Percentiles rank a stretch among this genome's conserved stretches.
phyloP scores from a whole-genome alignment of 2,797 vertebrate species.

The Molossus molossus region DNA sequence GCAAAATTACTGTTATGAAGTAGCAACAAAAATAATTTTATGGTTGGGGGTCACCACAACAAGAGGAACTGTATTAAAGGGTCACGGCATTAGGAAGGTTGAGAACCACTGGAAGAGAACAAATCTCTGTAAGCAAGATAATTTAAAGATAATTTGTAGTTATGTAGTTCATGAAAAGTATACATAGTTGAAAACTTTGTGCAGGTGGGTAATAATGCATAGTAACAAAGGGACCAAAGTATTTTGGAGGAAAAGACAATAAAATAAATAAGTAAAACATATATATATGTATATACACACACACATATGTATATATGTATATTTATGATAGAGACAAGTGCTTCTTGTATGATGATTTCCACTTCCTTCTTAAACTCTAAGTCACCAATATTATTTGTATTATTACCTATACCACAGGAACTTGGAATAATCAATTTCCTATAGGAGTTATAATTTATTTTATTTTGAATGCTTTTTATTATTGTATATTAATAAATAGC shows the following conservation, averaged over 20 bases:
- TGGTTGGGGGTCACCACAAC: no score
- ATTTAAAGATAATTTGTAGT: background rate
- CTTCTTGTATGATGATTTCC: background rate
- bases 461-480: background rate
- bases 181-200: background rate
- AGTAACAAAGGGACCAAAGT: background rate
- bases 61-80: no score
- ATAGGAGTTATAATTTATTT: background rate
- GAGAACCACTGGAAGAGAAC: no score
- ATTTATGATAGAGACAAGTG: background rate
- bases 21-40: no score
- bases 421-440: background rate
- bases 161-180: constrained; percentile 31
- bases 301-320: no score
- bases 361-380: background rate
- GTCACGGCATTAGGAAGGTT: no score
- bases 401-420: background rate
- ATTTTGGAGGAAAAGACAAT: background rate
- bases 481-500: background rate
- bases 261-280: background rate
- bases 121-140: background rate
- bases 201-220: background rate
- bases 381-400: background rate
- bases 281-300: no score
- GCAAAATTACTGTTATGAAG: no score